Conservation (phyloP, 2,888 invertebrate species). For the Clunio marinus region DNA sequence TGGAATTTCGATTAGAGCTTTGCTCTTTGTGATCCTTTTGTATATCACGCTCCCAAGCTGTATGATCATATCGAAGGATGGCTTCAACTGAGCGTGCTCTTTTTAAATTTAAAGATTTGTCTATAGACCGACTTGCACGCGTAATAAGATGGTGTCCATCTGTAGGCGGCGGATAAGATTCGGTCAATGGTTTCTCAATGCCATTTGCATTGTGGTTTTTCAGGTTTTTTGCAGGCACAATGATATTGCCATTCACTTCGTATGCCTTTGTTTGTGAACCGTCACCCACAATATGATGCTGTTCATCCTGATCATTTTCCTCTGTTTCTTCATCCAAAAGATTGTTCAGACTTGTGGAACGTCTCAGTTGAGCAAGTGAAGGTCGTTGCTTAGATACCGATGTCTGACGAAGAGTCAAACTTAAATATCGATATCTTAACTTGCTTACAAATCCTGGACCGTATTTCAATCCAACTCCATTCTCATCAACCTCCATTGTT, state of each 20-base stretch:
- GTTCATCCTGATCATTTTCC: constrained; percentile 42
- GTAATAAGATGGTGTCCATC: constrained; percentile 22
- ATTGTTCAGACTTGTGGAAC: constrained; percentile 81
- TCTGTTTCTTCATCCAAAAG: constrained; percentile 56
- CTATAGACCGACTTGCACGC: constrained; percentile 36
- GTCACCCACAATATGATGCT: not conserved
- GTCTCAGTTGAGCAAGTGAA: constrained; percentile 64
- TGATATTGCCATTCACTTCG: constrained; percentile 13
- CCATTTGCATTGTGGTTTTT: constrained; percentile 31
- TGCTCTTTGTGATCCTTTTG: constrained; percentile 37
- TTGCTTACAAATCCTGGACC: constrained; percentile 89
- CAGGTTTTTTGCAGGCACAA: constrained; percentile 13
- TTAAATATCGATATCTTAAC: constrained; percentile 79
- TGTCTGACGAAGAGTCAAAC: constrained; percentile 71
- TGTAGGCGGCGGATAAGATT: constrained; percentile 5
- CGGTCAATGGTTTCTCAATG: constrained; percentile 29
- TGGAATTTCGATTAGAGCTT: not conserved
- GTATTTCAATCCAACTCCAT: constrained; percentile 66
- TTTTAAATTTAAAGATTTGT: constrained; percentile 55
- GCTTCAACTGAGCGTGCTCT: constrained; percentile 84
- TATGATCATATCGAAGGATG: constrained; percentile 62
- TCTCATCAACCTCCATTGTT: constrained; percentile 54
- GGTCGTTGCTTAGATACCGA: constrained; percentile 61
- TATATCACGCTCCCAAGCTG: constrained; percentile 46
- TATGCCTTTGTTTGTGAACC: not conserved